These are phyloP conservation scores for Chionoecetes opilio DNA, from an alignment of 1,140 invertebrate species.

Conservation along the genomic window DNA sequence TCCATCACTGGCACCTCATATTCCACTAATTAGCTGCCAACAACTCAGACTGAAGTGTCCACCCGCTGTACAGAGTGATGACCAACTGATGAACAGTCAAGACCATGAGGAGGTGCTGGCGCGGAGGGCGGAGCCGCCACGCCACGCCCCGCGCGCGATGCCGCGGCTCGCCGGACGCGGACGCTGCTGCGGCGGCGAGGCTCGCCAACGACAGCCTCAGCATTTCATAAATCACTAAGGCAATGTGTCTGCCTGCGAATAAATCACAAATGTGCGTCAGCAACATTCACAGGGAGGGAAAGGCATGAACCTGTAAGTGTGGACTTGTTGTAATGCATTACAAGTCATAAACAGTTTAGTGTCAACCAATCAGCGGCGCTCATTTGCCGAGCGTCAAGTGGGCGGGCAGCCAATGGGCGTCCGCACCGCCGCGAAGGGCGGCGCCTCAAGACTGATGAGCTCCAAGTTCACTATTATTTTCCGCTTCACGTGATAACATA, in stretches of 20 bases:
- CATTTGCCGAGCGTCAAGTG: slow-evolving; percentile 60
- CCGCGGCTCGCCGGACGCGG: not conserved
- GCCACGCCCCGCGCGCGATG: slow-evolving; percentile 51
- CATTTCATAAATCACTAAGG: not conserved
- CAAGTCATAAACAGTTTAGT: slow-evolving; percentile 74
- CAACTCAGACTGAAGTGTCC: slow-evolving; percentile 78
- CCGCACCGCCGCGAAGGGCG: slow-evolving; percentile 37
- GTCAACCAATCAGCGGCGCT: slow-evolving; percentile 43
- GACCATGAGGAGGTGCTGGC: slow-evolving; percentile 75
- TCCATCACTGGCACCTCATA: slow-evolving; percentile 78
- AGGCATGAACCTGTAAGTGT: not conserved
- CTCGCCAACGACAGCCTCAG: not conserved
- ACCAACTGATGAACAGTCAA: slow-evolving; percentile 79
- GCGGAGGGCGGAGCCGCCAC: slow-evolving; percentile 39
- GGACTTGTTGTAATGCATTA: slow-evolving; percentile 11
- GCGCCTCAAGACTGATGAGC: slow-evolving; percentile 71
- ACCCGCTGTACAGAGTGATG: slow-evolving; percentile 79
- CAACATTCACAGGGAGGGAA: not conserved
- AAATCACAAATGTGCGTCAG: not conserved
- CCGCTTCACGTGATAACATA: slow-evolving; percentile 78
- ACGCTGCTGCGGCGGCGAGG: not conserved
- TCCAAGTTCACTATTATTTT: slow-evolving; percentile 77
- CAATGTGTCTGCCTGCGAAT: not conserved
- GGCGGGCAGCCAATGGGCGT: slow-evolving; percentile 48
- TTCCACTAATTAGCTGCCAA: slow-evolving; percentile 79